Conservation (phyloP, 2,113 vertebrate genomes). For the Stegastes partitus region DNA sequence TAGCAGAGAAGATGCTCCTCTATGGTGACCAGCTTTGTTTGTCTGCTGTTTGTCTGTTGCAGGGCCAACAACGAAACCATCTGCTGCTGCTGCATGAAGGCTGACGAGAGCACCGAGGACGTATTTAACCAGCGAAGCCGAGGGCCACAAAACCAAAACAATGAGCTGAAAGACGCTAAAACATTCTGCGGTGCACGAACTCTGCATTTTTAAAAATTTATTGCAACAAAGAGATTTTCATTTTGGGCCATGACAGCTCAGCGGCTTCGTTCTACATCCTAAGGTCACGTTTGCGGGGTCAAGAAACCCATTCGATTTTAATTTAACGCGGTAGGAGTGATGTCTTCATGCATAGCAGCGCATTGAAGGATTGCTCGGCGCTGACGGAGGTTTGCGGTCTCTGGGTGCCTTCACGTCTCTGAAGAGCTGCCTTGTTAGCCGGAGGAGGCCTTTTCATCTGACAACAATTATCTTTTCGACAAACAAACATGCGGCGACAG, state of each 20-base stretch:
- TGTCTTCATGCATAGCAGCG: constrained; percentile 51
- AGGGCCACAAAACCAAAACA: not conserved
- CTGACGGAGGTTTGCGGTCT: constrained; percentile 51
- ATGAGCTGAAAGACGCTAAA: not conserved
- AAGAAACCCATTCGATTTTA: constrained; percentile 43
- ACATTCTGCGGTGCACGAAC: not conserved
- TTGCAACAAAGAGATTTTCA: constrained; percentile 37
- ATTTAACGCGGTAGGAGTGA: constrained; percentile 46
- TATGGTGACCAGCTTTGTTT: not conserved
- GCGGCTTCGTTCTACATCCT: constrained; percentile 23
- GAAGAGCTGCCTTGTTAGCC: constrained; percentile 46
- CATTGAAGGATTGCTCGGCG: constrained; percentile 43
- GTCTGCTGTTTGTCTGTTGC: not conserved
- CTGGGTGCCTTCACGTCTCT: constrained; percentile 27
- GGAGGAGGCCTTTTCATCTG: constrained; percentile 69
- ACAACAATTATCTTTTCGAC: constrained; percentile 71
- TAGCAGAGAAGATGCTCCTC: no score
- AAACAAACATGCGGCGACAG: constrained; percentile 72
- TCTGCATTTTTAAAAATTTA: not conserved
- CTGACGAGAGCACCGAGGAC: no score
- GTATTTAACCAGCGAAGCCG: not conserved
- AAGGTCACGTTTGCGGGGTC: constrained; percentile 43
- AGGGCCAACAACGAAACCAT: not conserved
- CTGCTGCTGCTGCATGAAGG: not conserved
- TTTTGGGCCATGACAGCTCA: constrained; percentile 21